Evolutionary conservation across 2,888 invertebrate genomes (phyloP), one percentile per base, ranked within the genome.

Genomic region (Acanthosoma haemorrhoidale): DNA sequence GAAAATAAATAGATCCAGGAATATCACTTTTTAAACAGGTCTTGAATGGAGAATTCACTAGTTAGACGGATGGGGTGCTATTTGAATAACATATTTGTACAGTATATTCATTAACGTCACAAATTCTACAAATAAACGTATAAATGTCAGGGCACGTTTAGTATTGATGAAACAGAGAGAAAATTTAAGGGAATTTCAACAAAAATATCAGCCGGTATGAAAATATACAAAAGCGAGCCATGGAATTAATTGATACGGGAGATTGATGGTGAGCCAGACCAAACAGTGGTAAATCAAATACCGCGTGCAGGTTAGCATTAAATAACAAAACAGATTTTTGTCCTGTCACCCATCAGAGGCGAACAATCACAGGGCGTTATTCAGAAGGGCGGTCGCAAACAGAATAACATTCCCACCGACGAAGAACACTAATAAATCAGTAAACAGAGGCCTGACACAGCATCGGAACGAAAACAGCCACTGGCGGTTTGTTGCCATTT

Each of bases 251-350:
- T 51, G 51, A 51, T 51, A 51, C 51, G n/a, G 51, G 51, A 51
- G 51, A 51, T 51, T 51, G 51, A 51, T 51, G 51, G 51, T 2
- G 51, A 51, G 5, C 51, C 59, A 31, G n/a, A 16, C 31, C 59
- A 59, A n/a, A 59, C 59, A 59, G 32, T 31, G 21, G 61, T 16
- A 34, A 34, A 61, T 36, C 61, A 61, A 61, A 61, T 36, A 38
- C 34, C 15, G 59, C 16, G 59, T 18, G 18, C 61, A 36, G 13
- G 2, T 34, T 4, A 21, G 36, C 36, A 21, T 61, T 36, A 61
- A 61, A 61, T 61, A 61, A 61, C 61, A 61, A 61, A 61, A 61
- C 61, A 61, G 61, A 61, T 61, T 61, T 61, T 61, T 61, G 61
- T 36, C 61, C 61, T 61, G 51, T 51, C 51, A 51, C 51, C 21